Conservation (phyloP, 1,140 invertebrate genomes). For the Oryctes rhinoceros region DNA sequence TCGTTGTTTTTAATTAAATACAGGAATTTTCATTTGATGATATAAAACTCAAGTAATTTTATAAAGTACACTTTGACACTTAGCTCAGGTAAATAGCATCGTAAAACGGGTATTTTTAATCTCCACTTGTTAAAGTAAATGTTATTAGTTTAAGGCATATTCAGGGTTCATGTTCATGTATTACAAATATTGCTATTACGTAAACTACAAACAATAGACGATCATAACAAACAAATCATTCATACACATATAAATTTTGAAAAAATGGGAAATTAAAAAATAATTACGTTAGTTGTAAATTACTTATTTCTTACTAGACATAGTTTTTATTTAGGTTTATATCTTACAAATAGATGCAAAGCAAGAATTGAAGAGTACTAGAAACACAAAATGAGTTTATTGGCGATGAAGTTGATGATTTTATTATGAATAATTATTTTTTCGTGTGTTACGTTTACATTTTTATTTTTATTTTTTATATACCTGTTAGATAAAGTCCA, state of each 20-base stretch:
- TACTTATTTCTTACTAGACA: slow-evolving; percentile 3
- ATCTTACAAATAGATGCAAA: background rate
- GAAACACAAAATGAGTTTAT: background rate
- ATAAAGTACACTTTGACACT: slow-evolving; percentile 33
- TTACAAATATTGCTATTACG: slow-evolving; percentile 1
- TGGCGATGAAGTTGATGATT: background rate
- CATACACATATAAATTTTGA: background rate
- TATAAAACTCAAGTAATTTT: slow-evolving; percentile 9
- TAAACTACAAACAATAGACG: background rate
- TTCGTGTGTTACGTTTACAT: slow-evolving; percentile 28
- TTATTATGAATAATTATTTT: slow-evolving; percentile 7
- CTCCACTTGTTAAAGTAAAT: slow-evolving; percentile 36
- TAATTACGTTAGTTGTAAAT: background rate
- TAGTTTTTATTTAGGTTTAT: slow-evolving; percentile 15
- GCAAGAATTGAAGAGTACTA: background rate
- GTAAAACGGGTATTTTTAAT: slow-evolving; percentile 36
- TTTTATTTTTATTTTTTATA: slow-evolving; percentile 23
- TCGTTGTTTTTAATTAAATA: background rate
- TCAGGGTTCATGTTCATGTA: slow-evolving; percentile 32
- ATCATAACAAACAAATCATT: background rate
- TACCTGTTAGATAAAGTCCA: slow-evolving; percentile 46
- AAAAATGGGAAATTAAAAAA: background rate
- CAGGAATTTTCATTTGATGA: background rate
- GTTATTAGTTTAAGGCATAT: slow-evolving; percentile 35
- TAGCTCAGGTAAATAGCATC: slow-evolving; percentile 37